Evolutionary conservation across 1,140 invertebrate genomes (phyloP).

Genomic region (Tyrophagus putrescentiae): DNA sequence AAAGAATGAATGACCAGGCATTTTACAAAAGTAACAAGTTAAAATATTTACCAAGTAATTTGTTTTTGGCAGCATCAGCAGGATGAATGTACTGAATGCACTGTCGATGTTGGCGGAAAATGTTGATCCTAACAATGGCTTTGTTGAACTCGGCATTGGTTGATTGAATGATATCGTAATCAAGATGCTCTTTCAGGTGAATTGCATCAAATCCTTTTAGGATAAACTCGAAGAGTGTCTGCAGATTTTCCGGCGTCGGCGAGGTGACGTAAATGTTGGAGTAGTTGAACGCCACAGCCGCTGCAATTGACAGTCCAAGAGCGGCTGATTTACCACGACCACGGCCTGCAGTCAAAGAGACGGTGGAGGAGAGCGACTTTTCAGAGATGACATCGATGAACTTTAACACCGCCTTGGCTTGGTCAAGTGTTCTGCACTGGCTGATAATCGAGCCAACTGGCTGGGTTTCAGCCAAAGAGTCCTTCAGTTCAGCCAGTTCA

Average conservation of each 20-base stretch:
- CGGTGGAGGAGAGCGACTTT: slow-evolving; percentile 71
- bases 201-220: slow-evolving; percentile 90
- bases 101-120: slow-evolving; percentile 78
- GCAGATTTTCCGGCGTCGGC: slow-evolving; percentile 94
- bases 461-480: slow-evolving; percentile 66
- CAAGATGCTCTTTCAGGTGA: slow-evolving; percentile 70
- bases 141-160: slow-evolving; percentile 94
- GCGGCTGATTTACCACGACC: slow-evolving; percentile 97
- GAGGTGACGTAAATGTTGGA: slow-evolving; percentile 97
- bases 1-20: not conserved
- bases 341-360: slow-evolving; percentile 85
- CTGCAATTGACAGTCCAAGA: slow-evolving; percentile 73
- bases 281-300: slow-evolving; percentile 58
- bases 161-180: slow-evolving; percentile 89
- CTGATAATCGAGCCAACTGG: slow-evolving; percentile 77
- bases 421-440: slow-evolving; percentile 76
- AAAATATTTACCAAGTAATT: slow-evolving; percentile 49
- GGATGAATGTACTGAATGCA: slow-evolving; percentile 96
- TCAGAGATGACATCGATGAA: slow-evolving; percentile 91
- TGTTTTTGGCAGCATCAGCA: slow-evolving; percentile 56
- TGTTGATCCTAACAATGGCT: slow-evolving; percentile 81
- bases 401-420: slow-evolving; percentile 74
- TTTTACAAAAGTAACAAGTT: not conserved
- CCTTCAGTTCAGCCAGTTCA: slow-evolving; percentile 54
- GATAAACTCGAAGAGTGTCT: slow-evolving; percentile 93